Conservation (phyloP, 2,888 invertebrate genomes). For the Neelides folsomi region DNA sequence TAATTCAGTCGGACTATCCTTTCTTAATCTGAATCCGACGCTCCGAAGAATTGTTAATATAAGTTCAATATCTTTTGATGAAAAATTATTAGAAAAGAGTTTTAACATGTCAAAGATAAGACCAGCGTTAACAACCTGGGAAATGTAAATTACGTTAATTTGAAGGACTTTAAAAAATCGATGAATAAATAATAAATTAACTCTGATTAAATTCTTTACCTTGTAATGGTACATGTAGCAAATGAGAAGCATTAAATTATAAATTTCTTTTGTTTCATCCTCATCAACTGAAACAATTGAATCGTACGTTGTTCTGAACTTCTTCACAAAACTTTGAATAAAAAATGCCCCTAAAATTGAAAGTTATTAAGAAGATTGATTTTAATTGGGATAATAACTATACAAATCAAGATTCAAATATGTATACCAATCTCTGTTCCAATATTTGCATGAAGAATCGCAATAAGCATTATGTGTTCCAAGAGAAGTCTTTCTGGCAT, state of each 20-base stretch:
- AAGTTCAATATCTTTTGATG: conserved; percentile 71
- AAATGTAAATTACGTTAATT: neutral
- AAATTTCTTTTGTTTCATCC: conserved; percentile 63
- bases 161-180: conserved; percentile 3
- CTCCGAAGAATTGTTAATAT: conserved; percentile 60
- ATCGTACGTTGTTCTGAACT: conserved; percentile 20
- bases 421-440: conserved; percentile 73
- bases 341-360: conserved; percentile 57
- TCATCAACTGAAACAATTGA: conserved; percentile 38
- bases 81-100: conserved; percentile 49
- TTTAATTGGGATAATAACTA: neutral
- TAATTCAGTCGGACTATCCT: conserved; percentile 67
- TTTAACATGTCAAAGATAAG: conserved; percentile 67
- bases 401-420: neutral
- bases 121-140: conserved; percentile 58
- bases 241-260: conserved; percentile 64
- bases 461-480: conserved; percentile 70
- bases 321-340: conserved; percentile 53
- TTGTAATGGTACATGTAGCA: conserved; percentile 79
- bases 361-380: neutral
- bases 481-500: conserved; percentile 63
- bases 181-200: neutral
- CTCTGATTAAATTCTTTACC: conserved; percentile 39
- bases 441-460: conserved; percentile 75
- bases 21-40: conserved; percentile 71